Evolutionary conservation across 2,888 invertebrate genomes (phyloP).

Genomic region (Dascillus cervinus): DNA sequence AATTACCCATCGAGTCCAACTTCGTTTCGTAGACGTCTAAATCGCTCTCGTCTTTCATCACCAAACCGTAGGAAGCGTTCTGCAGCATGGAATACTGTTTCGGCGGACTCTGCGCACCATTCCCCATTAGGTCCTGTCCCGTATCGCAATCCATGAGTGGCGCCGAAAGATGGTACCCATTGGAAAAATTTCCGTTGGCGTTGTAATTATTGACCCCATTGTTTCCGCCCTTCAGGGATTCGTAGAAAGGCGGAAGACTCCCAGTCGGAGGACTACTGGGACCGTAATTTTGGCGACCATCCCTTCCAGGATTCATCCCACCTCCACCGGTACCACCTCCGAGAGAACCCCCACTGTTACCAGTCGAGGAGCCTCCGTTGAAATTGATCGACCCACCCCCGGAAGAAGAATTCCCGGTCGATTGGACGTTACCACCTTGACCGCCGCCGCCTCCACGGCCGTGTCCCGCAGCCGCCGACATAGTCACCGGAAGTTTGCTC

Average conservation of each 20-base stretch:
- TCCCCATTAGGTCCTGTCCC: conserved; percentile 53
- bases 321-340: conserved; percentile 65
- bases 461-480: conserved; percentile 73
- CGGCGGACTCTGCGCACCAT: conserved; percentile 42
- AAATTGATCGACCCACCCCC: conserved; percentile 39
- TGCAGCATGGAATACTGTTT: conserved; percentile 75
- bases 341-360: conserved; percentile 47
- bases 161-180: conserved; percentile 61
- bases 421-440: conserved; percentile 40
- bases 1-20: conserved; percentile 58
- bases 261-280: conserved; percentile 84
- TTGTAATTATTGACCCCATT: conserved; percentile 60
- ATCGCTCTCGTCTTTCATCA: conserved; percentile 74
- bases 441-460: conserved; percentile 56
- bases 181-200: conserved; percentile 57
- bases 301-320: conserved; percentile 61
- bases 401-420: conserved; percentile 32
- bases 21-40: conserved; percentile 64
- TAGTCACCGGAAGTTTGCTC: conserved; percentile 56
- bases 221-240: conserved; percentile 75
- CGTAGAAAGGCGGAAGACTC: conserved; percentile 82
- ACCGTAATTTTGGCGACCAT: conserved; percentile 78
- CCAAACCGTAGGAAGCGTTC: conserved; percentile 72
- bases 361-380: conserved; percentile 43
- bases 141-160: conserved; percentile 70